A percentile compares a stretch with the other conserved stretches of the same genome.
These are phyloP conservation scores for Toxotes lorentzi DNA, from an alignment of 2,797 vertebrate species.

Conservation along the genomic window DNA sequence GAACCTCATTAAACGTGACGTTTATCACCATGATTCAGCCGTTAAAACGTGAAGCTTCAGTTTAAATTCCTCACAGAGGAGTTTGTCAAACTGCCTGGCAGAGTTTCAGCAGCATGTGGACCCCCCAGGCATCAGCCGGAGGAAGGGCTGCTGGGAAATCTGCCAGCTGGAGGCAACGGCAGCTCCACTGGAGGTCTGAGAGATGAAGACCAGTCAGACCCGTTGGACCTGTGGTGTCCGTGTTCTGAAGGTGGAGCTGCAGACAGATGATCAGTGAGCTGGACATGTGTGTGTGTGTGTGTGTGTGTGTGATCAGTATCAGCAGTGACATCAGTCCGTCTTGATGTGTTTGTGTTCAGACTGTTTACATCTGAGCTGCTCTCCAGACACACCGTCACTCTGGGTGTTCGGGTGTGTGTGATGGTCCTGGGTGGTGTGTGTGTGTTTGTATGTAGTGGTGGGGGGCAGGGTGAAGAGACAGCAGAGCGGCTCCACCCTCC, in stretches of 20 bases:
- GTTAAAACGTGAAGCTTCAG: constrained; percentile 36
- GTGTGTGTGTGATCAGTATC: constrained; percentile 64
- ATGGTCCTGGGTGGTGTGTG: constrained; percentile 38
- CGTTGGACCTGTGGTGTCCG: neutral
- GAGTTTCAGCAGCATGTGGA: constrained; percentile 63
- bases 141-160: constrained; percentile 65
- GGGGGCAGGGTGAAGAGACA: constrained; percentile 32
- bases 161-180: constrained; percentile 64
- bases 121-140: constrained; percentile 56
- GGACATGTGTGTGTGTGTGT: too few species aligned
- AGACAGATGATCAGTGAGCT: too few species aligned
- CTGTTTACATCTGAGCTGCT: constrained; percentile 43
- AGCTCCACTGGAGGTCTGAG: constrained; percentile 63
- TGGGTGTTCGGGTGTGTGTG: constrained; percentile 10
- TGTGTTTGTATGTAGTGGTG: constrained; percentile 7
- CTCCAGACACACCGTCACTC: constrained; percentile 8
- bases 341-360: constrained; percentile 40
- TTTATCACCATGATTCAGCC: constrained; percentile 51
- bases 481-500: constrained; percentile 57
- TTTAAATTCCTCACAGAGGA: constrained; percentile 48
- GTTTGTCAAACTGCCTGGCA: constrained; percentile 49
- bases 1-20: constrained; percentile 2
- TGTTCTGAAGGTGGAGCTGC: constrained; percentile 21
- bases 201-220: constrained; percentile 30
- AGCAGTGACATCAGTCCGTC: constrained; percentile 49